These are phyloP conservation scores for Ariopsis seemanni DNA, from an alignment of 2,113 vertebrate species.

Conservation along the genomic window DNA sequence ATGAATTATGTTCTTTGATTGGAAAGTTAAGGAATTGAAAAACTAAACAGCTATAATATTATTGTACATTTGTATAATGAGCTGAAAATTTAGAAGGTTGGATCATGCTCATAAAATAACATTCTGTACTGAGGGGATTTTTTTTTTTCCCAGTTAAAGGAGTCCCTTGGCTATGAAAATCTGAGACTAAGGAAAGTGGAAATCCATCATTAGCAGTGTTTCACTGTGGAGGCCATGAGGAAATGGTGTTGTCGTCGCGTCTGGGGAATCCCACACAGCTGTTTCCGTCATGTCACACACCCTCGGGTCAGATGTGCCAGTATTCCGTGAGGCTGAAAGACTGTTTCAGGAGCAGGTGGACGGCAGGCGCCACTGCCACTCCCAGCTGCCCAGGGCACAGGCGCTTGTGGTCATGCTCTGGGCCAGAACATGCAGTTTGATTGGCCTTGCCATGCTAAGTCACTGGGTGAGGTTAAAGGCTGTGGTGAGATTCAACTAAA, in stretches of 20 bases:
- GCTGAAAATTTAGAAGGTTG: background rate
- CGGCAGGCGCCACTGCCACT: constrained; percentile 39
- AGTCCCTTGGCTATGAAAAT: background rate
- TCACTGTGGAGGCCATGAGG: background rate
- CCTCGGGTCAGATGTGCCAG: constrained; percentile 37
- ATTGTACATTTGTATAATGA: background rate
- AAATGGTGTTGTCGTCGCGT: constrained; percentile 2
- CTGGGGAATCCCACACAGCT: constrained; percentile 49
- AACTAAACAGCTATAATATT: background rate
- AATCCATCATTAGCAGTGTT: constrained; percentile 13
- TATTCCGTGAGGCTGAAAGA: constrained; percentile 28
- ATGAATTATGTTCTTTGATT: background rate
- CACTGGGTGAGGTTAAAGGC: constrained; percentile 17
- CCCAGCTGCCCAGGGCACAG: constrained; percentile 40
- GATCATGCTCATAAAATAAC: background rate
- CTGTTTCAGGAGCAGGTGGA: constrained; percentile 48
- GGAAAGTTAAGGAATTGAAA: background rate
- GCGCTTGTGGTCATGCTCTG: constrained; percentile 38
- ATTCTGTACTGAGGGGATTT: background rate
- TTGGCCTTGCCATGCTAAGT: background rate
- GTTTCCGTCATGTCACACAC: constrained; percentile 32
- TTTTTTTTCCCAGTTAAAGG: background rate
- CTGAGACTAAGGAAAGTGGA: constrained; percentile 1
- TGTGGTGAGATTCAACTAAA: constrained; percentile 6
- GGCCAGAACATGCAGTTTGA: background rate